Evolutionary conservation across 2,113 vertebrate genomes (phyloP).

Genomic region (Acrocephalus arundinaceus): DNA sequence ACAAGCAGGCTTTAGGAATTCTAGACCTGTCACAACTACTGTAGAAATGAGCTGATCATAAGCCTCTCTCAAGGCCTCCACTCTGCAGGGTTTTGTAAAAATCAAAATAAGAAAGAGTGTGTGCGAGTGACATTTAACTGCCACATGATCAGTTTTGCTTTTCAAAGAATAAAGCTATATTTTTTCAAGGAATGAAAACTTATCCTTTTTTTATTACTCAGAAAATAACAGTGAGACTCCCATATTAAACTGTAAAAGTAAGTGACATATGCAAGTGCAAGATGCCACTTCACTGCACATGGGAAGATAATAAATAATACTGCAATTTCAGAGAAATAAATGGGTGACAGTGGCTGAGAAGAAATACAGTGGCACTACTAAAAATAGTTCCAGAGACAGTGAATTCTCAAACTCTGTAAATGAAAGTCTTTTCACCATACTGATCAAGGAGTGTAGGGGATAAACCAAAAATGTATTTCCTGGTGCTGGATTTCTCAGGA

Average conservation of each 20-base stretch:
- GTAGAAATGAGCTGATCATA: neutral
- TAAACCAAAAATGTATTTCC: slow-evolving; percentile 4
- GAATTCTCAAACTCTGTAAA: slow-evolving; percentile 57
- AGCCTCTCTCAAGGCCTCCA: neutral
- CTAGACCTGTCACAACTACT: neutral
- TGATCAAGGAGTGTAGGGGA: neutral
- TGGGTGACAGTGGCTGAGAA: slow-evolving; percentile 39
- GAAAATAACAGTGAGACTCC: neutral
- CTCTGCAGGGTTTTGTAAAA: neutral
- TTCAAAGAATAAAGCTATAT: neutral
- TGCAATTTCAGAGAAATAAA: slow-evolving; percentile 53
- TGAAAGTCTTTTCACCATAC: slow-evolving; percentile 16
- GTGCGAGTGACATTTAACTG: neutral
- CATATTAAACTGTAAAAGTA: neutral
- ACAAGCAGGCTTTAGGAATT: neutral
- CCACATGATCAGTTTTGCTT: neutral
- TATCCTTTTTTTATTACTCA: neutral
- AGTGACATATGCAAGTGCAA: neutral
- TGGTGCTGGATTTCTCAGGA: neutral
- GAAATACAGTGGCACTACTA: slow-evolving; percentile 9
- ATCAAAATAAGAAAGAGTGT: neutral
- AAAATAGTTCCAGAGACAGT: slow-evolving; percentile 52
- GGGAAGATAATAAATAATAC: slow-evolving; percentile 59
- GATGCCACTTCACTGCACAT: neutral
- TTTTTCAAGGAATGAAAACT: neutral